A percentile compares a stretch with the other conserved stretches of the same genome.
phyloP scores from a whole-genome alignment of 64 coral and sea anemone genomes.

The Platygyra sinensis region DNA sequence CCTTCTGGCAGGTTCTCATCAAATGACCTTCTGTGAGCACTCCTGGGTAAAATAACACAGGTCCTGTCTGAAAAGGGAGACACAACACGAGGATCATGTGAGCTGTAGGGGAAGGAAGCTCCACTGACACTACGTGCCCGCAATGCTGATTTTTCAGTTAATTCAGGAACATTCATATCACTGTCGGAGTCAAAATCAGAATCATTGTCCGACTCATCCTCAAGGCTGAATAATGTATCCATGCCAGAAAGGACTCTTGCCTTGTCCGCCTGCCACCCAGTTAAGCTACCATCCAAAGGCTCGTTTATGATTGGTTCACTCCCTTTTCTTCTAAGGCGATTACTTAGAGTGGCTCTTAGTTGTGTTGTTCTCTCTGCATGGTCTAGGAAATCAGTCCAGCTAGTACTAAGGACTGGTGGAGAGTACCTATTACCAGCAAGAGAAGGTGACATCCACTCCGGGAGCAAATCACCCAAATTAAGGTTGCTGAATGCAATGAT shows the following conservation, averaged over 20 bases:
- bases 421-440: slow-evolving; percentile 56
- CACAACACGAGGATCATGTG: slow-evolving; percentile 81
- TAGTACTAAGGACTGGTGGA: background rate
- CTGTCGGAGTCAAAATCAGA: slow-evolving; percentile 17
- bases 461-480: slow-evolving; percentile 78
- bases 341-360: slow-evolving; percentile 3
- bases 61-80: slow-evolving; percentile 50
- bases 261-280: background rate
- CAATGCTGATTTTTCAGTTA: slow-evolving; percentile 48
- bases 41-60: slow-evolving; percentile 68
- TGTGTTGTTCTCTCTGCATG: slow-evolving; percentile 53
- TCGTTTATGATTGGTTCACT: background rate
- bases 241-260: background rate
- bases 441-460: slow-evolving; percentile 80
- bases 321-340: background rate
- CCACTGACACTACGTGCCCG: slow-evolving; percentile 70
- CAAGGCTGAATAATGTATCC: background rate
- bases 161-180: background rate
- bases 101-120: slow-evolving; percentile 86
- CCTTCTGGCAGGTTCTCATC: background rate
- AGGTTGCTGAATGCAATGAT: slow-evolving; percentile 83
- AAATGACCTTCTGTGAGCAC: background rate
- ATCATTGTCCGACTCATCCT: background rate
- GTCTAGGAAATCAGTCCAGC: slow-evolving; percentile 66
- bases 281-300: background rate